Percentiles rank a stretch among this genome's conserved stretches.
Evolutionary conservation across 1,140 invertebrate genomes (phyloP).

Genomic region (Oryctes rhinoceros): DNA sequence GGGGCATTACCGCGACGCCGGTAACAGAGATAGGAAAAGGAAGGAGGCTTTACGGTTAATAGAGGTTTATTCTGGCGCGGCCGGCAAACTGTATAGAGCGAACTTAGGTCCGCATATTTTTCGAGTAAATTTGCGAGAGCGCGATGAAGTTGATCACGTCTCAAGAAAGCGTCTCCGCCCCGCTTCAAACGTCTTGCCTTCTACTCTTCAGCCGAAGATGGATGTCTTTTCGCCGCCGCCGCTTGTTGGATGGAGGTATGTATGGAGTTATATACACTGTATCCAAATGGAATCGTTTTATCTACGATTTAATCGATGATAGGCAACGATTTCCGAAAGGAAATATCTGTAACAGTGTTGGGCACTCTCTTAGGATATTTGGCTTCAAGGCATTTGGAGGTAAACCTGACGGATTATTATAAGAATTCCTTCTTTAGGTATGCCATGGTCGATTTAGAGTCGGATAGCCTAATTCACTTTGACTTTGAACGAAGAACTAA

Average conservation of each 20-base stretch:
- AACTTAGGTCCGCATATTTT: constrained; percentile 26
- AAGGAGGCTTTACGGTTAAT: constrained; percentile 26
- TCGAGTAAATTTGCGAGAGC: constrained; percentile 25
- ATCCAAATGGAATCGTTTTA: no score
- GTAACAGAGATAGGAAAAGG: constrained; percentile 17
- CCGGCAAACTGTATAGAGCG: not conserved
- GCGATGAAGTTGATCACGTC: constrained; percentile 24
- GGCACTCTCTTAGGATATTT: no score
- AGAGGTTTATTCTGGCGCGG: constrained; percentile 6
- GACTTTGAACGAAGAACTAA: no score
- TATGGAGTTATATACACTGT: no score
- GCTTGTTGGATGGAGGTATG: not conserved
- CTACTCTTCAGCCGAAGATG: not conserved
- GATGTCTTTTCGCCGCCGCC: constrained; percentile 15
- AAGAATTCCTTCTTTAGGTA: no score
- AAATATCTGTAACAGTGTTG: no score
- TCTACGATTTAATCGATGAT: no score
- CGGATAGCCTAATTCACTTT: no score
- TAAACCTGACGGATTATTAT: no score
- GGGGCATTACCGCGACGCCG: not conserved
- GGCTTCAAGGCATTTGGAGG: no score
- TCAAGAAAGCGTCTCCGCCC: constrained; percentile 2
- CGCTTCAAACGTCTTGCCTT: not conserved
- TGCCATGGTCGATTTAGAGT: no score
- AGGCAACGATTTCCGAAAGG: no score